Evolutionary conservation across 2,888 invertebrate genomes (phyloP), one percentile per base, ranked within the genome.

Genomic region (Orchesella flavescens): DNA sequence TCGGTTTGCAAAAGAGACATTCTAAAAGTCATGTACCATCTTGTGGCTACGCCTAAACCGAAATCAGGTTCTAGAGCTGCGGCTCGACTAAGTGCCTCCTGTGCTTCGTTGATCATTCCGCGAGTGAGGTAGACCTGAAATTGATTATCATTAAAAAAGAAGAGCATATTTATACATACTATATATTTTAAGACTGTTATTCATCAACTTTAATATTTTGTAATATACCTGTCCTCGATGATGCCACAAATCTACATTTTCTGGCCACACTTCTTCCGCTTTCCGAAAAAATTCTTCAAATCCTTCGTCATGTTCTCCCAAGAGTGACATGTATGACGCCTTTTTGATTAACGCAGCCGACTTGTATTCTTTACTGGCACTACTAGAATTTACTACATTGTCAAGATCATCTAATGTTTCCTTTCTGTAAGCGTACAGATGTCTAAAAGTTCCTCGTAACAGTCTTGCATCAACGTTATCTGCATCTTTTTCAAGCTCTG

Each of bases 241-340:
- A 90, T 97, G 96, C 90, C 95, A 98, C 74, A 98, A 93, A 90
- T 98, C 98, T 23, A 95, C 93, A 90, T 95, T 96, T 46, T 94
- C 92, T 0, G 96, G 93, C 88, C 96, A 95, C 68, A 96, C 90
- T 88, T 93, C 91, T 59, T 94, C 93, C 46, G 97, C 98, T 87
- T 90, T 91, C 17, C 93, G 93, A 90, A 97, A 97, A 90, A 96
- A 96, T 75, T 92, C 93, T 87, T 96, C 91, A 87, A 95, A 95
- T 85, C 93, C 92, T 55, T 93, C 53, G 49, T 76, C 94, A 49
- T 93, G 92, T 85, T 94, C 92, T 88, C 95, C 95, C 74, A 94
- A 91, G 89, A 97, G 96, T 90, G 97, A 94, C 88, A 93, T 92
- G 83, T 97, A 91, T 7, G 95, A 95, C 13, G 96, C 97, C 85